phyloP scores from a whole-genome alignment of 2,797 vertebrate species.

The Thamnophis elegans region DNA sequence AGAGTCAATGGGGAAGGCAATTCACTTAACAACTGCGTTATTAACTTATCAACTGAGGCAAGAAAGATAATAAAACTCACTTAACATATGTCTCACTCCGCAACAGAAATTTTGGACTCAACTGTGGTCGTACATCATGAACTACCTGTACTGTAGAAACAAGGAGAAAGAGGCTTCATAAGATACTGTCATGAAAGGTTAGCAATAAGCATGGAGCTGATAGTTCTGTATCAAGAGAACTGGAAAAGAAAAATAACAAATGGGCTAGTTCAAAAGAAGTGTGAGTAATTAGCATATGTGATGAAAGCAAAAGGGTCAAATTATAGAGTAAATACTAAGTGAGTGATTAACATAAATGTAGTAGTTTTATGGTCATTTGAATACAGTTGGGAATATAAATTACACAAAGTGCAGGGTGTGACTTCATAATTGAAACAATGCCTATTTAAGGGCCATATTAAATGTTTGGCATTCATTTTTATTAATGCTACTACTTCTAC shows the following conservation, averaged over 20 bases:
- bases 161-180: constrained; percentile 54
- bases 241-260: constrained; percentile 61
- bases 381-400: constrained; percentile 57
- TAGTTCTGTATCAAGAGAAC: constrained; percentile 64
- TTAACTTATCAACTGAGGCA: neutral
- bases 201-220: constrained; percentile 54
- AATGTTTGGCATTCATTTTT: constrained; percentile 24
- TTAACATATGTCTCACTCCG: neutral
- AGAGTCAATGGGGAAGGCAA: neutral
- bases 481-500: constrained; percentile 31
- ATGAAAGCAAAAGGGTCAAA: constrained; percentile 59
- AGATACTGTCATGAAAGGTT: constrained; percentile 50
- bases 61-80: neutral
- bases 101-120: neutral
- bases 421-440: constrained; percentile 43
- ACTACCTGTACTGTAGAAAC: neutral
- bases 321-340: constrained; percentile 57
- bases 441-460: constrained; percentile 40
- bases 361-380: constrained; percentile 58
- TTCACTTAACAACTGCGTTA: neutral
- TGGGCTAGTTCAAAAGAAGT: constrained; percentile 60
- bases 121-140: neutral
- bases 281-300: constrained; percentile 57
- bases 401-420: constrained; percentile 35
- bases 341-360: constrained; percentile 60